These are phyloP conservation scores for Darevskia nairensis DNA, from an alignment of 2,797 vertebrate genomes.

Conservation along the genomic window DNA sequence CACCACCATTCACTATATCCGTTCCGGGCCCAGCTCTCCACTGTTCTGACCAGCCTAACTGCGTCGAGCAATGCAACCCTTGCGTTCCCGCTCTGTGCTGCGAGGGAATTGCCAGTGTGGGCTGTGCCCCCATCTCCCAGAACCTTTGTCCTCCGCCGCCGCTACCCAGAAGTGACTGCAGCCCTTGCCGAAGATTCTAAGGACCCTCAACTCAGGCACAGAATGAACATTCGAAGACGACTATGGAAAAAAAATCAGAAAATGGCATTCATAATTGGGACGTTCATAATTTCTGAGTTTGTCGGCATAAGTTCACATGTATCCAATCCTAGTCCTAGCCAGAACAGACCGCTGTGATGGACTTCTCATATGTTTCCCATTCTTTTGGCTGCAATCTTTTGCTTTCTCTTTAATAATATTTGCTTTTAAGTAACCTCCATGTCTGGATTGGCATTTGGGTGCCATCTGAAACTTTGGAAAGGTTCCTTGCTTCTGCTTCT, in stretches of 20 bases:
- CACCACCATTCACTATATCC: not conserved
- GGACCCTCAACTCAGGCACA: not conserved
- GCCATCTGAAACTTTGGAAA: too few species aligned
- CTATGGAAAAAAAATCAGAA: too few species aligned
- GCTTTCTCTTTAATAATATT: too few species aligned
- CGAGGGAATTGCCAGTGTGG: not conserved
- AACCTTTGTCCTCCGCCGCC: not conserved
- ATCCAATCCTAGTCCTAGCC: too few species aligned
- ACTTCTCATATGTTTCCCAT: too few species aligned
- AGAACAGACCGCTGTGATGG: too few species aligned
- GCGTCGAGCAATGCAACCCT: not conserved
- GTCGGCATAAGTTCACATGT: not conserved
- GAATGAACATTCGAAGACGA: not conserved
- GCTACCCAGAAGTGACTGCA: not conserved
- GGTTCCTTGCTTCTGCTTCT: too few species aligned
- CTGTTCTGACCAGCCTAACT: not conserved
- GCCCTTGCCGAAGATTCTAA: not conserved
- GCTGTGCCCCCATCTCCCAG: too few species aligned
- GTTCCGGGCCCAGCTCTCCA: constrained; percentile 1
- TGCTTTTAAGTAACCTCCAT: too few species aligned
- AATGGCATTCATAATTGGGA: not conserved
- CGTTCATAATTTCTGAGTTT: not conserved
- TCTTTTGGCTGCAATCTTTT: too few species aligned
- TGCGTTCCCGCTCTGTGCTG: not conserved
- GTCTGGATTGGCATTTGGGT: too few species aligned